A percentile compares a stretch with the other conserved stretches of the same genome.
phyloP scores from a whole-genome alignment of 30 jellyfish, hydroid and myxozoan species.

The Turritopsis dohrnii region DNA sequence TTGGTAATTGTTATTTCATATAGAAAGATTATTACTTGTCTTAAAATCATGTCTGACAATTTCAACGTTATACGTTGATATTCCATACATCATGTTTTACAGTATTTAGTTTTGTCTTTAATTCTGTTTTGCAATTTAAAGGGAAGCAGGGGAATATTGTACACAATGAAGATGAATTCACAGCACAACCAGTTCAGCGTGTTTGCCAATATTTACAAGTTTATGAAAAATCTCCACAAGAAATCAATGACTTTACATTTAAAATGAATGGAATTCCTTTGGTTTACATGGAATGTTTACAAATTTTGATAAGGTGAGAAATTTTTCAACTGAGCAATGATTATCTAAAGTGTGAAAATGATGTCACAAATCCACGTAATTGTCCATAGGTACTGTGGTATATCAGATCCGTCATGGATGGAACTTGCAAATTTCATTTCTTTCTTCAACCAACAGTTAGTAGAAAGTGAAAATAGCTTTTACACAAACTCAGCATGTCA shows the following conservation, averaged over 20 bases:
- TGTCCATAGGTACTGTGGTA: constrained; percentile 45
- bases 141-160: background rate
- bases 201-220: constrained; percentile 26
- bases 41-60: too few relatives aligned
- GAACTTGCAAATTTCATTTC: constrained; percentile 46
- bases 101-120: background rate
- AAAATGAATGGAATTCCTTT: background rate
- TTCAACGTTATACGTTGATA: too few relatives aligned
- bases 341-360: background rate
- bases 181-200: constrained; percentile 13
- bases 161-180: background rate
- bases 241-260: background rate
- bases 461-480: constrained; percentile 44
- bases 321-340: background rate
- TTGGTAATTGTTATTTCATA: too few relatives aligned
- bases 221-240: constrained; percentile 19
- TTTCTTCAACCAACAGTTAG: constrained; percentile 47
- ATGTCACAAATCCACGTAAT: background rate
- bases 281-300: constrained; percentile 1
- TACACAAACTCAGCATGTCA: constrained; percentile 22
- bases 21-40: too few relatives aligned
- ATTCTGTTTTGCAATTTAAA: background rate
- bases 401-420: constrained; percentile 55
- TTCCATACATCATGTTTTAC: background rate
- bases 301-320: background rate